Evolutionary conservation across 1,140 invertebrate genomes (phyloP).

Genomic region (Catajapyx aquilonaris): DNA sequence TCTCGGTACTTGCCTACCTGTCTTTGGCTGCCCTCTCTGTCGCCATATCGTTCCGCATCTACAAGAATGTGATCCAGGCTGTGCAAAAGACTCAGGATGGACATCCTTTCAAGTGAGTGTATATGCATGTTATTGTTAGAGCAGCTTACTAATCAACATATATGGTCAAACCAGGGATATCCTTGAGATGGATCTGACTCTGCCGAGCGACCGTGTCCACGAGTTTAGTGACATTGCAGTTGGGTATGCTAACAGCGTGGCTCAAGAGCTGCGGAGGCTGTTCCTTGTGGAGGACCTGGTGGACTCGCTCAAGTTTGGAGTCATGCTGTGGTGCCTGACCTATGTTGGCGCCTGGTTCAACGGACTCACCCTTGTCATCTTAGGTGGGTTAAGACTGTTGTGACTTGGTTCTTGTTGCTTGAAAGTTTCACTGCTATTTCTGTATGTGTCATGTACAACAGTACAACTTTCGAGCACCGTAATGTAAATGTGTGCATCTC

Average conservation of each 20-base stretch:
- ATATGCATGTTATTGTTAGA: constrained; percentile 2
- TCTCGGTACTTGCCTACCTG: constrained; percentile 82
- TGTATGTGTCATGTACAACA: too few relatives aligned
- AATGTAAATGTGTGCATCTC: too few relatives aligned
- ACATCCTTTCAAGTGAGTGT: constrained; percentile 89
- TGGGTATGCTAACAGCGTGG: constrained; percentile 57
- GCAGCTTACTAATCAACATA: not conserved
- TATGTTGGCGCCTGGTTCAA: constrained; percentile 96
- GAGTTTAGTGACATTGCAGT: constrained; percentile 61
- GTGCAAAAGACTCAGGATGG: constrained; percentile 92
- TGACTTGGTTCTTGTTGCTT: too few relatives aligned
- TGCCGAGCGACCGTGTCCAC: constrained; percentile 73
- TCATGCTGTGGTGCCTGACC: constrained; percentile 81
- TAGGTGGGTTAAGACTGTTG: constrained; percentile 39
- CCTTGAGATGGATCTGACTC: constrained; percentile 61
- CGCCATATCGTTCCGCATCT: constrained; percentile 81
- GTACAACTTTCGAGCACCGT: too few relatives aligned
- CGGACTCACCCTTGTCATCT: constrained; percentile 86
- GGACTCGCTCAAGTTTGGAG: constrained; percentile 85
- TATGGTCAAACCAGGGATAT: too few relatives aligned
- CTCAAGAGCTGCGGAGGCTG: constrained; percentile 64
- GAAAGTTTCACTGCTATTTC: too few relatives aligned
- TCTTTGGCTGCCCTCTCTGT: constrained; percentile 60
- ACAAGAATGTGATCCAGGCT: constrained; percentile 86
- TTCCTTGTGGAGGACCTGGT: constrained; percentile 91